Percentiles rank a stretch among this genome's conserved stretches.
phyloP scores from a whole-genome alignment of 2,113 vertebrate species.

The Polypterus senegalus region DNA sequence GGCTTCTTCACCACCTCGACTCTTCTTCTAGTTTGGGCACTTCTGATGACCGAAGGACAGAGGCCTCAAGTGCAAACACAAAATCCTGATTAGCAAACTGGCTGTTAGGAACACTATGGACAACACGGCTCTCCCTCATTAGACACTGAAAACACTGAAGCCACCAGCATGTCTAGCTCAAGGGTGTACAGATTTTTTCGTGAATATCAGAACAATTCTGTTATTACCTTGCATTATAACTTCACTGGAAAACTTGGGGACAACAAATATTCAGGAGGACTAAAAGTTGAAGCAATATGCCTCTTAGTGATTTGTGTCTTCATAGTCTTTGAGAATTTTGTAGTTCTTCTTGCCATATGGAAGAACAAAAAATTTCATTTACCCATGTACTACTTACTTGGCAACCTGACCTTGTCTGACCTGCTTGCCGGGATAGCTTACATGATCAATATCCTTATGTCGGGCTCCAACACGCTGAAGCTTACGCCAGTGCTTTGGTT shows the following conservation, averaged over 20 bases:
- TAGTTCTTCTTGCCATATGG: constrained; percentile 69
- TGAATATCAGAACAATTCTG: constrained; percentile 47
- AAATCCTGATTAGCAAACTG: too few species aligned
- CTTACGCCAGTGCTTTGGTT: constrained; percentile 76
- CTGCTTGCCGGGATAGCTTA: constrained; percentile 74
- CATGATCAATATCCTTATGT: constrained; percentile 72
- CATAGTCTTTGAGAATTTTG: constrained; percentile 68
- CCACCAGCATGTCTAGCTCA: not conserved
- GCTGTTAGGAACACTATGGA: too few species aligned
- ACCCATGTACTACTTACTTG: constrained; percentile 78
- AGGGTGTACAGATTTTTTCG: constrained; percentile 35
- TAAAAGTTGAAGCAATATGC: constrained; percentile 51
- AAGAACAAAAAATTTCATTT: constrained; percentile 78
- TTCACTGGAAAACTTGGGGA: constrained; percentile 67
- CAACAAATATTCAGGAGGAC: constrained; percentile 50
- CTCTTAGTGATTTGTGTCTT: constrained; percentile 70
- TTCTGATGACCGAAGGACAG: too few species aligned
- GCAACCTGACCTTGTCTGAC: constrained; percentile 77
- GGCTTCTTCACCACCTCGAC: too few species aligned
- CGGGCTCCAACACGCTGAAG: constrained; percentile 61
- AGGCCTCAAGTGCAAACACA: too few species aligned
- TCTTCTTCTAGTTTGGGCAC: too few species aligned
- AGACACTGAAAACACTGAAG: too few species aligned
- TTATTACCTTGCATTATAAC: constrained; percentile 70
- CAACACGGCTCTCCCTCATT: too few species aligned